A percentile compares a stretch with the other conserved stretches of the same genome.
These are phyloP conservation scores for Myathropa florea DNA, from an alignment of 2,888 invertebrate genomes.

Conservation along the genomic window DNA sequence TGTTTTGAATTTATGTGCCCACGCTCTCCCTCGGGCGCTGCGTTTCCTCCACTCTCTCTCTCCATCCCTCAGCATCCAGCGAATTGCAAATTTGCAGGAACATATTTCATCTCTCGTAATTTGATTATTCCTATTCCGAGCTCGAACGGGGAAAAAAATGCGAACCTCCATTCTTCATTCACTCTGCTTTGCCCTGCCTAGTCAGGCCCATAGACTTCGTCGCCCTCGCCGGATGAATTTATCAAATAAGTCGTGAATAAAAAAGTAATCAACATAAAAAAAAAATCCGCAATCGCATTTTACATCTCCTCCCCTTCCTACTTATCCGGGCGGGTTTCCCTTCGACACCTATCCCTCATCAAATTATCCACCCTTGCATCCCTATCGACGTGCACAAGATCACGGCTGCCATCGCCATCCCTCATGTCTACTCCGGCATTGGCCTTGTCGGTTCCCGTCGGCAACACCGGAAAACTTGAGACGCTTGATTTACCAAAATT, in stretches of 20 bases:
- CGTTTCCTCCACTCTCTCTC: background rate
- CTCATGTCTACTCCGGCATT: too few relatives aligned
- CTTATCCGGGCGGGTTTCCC: slow-evolving; percentile 8
- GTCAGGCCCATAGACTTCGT: background rate
- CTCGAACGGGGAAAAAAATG: slow-evolving; percentile 8
- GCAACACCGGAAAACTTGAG: background rate
- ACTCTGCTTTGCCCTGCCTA: background rate
- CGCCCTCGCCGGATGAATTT: slow-evolving; percentile 30
- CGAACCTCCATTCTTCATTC: slow-evolving; percentile 17
- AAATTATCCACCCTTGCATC: slow-evolving; percentile 39
- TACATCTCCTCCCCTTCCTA: slow-evolving; percentile 1
- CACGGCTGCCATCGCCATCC: slow-evolving; percentile 2
- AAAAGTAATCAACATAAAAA: slow-evolving; percentile 65
- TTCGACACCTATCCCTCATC: slow-evolving; percentile 52
- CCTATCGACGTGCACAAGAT: background rate
- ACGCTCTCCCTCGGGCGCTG: background rate
- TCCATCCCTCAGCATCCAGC: background rate
- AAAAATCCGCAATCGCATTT: slow-evolving; percentile 20
- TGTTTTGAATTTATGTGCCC: slow-evolving; percentile 27
- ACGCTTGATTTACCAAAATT: slow-evolving; percentile 50
- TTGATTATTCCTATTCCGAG: slow-evolving; percentile 40
- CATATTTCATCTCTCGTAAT: slow-evolving; percentile 56
- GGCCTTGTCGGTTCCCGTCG: too few relatives aligned
- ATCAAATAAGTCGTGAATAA: slow-evolving; percentile 62
- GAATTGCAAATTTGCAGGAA: slow-evolving; percentile 44